Percentiles rank a stretch among this genome's conserved stretches.
These are phyloP conservation scores for Sminthurinus aureus DNA, from an alignment of 2,888 invertebrate genomes.

Conservation along the genomic window DNA sequence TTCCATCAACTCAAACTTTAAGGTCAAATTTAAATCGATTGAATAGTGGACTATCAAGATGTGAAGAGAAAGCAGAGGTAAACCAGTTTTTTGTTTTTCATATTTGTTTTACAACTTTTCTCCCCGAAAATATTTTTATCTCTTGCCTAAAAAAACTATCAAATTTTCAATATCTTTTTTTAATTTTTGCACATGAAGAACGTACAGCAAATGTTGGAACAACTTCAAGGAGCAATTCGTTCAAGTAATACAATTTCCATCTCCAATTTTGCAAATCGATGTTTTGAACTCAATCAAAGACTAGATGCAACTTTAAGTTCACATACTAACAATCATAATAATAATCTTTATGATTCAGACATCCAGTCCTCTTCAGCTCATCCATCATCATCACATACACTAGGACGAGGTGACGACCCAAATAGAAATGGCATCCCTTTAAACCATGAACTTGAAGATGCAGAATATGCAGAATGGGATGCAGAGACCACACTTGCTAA, in stretches of 20 bases:
- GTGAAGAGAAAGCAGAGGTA: conserved; percentile 16
- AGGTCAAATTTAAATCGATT: not conserved
- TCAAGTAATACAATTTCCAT: not conserved
- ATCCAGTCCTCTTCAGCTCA: not conserved
- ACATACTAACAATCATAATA: not conserved
- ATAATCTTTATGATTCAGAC: not conserved
- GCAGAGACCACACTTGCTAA: not conserved
- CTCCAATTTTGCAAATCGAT: conserved; percentile 2
- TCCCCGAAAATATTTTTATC: too few species aligned
- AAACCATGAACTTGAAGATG: not conserved
- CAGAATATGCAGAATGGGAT: conserved; percentile 6
- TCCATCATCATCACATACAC: too few species aligned
- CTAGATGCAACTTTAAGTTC: not conserved
- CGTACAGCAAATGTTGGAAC: conserved; percentile 7
- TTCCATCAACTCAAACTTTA: not conserved
- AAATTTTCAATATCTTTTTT: too few species aligned
- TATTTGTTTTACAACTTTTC: too few species aligned
- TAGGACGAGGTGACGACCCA: too few species aligned
- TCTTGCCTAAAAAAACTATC: too few species aligned
- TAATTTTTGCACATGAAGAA: too few species aligned
- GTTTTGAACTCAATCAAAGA: not conserved
- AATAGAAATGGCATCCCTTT: too few species aligned
- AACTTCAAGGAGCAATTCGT: not conserved
- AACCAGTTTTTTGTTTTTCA: too few species aligned
- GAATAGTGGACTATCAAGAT: not conserved